Evolutionary conservation across 2,888 invertebrate species (phyloP).

Genomic region (Ichneumoninae sp.): DNA sequence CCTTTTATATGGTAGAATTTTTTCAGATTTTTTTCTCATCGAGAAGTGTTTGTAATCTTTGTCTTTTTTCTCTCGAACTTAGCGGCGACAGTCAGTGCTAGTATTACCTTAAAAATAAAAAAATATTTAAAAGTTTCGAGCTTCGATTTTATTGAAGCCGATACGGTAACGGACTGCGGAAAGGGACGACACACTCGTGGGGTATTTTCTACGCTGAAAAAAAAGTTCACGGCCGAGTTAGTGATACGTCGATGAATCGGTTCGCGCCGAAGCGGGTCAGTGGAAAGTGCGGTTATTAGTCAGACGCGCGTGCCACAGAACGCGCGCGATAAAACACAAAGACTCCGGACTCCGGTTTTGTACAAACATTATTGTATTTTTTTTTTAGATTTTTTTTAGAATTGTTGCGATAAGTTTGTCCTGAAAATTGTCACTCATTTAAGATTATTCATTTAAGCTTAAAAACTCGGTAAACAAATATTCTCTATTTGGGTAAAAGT

Average conservation of each 20-base stretch:
- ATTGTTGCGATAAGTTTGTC: too few relatives aligned
- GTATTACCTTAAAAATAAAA: too few relatives aligned
- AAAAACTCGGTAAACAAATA: constrained; percentile 2
- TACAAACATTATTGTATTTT: background rate
- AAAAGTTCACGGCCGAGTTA: background rate
- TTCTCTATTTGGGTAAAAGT: too few relatives aligned
- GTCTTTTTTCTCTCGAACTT: too few relatives aligned
- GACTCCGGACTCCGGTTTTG: background rate
- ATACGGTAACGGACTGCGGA: background rate
- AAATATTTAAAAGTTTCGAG: constrained; percentile 9
- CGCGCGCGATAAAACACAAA: background rate
- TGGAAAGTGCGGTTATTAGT: constrained; percentile 5
- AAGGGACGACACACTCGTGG: background rate
- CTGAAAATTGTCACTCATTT: too few relatives aligned
- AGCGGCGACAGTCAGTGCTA: too few relatives aligned
- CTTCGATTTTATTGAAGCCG: background rate
- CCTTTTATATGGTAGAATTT: too few relatives aligned
- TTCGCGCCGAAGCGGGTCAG: constrained; percentile 6
- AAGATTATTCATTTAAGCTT: background rate
- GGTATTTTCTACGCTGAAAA: background rate
- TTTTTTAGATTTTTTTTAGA: too few relatives aligned
- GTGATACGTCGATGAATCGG: constrained; percentile 5
- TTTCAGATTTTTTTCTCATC: too few relatives aligned
- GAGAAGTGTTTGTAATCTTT: too few relatives aligned
- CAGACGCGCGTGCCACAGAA: background rate